Evolutionary conservation across 2,888 invertebrate species (phyloP).

Genomic region (Gryllus longicercus): DNA sequence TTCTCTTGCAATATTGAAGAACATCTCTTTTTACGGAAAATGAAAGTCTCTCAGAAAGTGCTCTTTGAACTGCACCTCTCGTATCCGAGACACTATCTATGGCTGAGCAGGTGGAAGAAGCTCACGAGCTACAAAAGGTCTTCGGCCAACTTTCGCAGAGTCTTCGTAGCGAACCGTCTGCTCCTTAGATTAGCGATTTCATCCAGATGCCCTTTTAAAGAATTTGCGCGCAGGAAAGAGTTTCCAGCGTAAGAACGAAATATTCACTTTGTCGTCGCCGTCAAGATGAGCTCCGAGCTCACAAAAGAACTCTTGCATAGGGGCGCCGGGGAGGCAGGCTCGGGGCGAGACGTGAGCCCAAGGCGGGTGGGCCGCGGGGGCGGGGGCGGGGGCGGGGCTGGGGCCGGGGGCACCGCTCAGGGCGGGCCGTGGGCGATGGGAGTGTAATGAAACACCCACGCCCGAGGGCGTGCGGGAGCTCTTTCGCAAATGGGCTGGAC

Average conservation of each 20-base stretch:
- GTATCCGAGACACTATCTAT: no score
- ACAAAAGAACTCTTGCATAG: not conserved
- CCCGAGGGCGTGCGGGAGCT: not conserved
- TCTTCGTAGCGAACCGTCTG: not conserved
- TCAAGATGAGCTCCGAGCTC: not conserved
- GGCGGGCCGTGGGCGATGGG: not conserved
- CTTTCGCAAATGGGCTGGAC: not conserved
- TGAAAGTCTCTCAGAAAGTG: no score
- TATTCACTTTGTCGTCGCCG: not conserved
- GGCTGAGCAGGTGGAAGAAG: no score
- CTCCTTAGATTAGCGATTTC: constrained; percentile 17
- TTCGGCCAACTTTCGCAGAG: no score
- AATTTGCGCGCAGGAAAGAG: not conserved
- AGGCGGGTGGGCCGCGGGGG: no score
- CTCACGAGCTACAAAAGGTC: no score
- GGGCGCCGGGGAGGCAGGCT: not conserved
- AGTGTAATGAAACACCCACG: not conserved
- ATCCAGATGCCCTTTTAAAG: constrained; percentile 2
- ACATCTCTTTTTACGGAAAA: no score
- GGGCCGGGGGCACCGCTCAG: not conserved
- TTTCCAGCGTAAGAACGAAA: not conserved
- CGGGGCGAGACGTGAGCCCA: not conserved
- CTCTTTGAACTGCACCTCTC: no score
- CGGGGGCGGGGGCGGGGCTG: not conserved
- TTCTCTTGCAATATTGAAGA: no score